Evolutionary conservation across 1,140 invertebrate genomes (phyloP), one percentile per base, ranked within the genome.

Genomic region (Drosophila sturtevanti): DNA sequence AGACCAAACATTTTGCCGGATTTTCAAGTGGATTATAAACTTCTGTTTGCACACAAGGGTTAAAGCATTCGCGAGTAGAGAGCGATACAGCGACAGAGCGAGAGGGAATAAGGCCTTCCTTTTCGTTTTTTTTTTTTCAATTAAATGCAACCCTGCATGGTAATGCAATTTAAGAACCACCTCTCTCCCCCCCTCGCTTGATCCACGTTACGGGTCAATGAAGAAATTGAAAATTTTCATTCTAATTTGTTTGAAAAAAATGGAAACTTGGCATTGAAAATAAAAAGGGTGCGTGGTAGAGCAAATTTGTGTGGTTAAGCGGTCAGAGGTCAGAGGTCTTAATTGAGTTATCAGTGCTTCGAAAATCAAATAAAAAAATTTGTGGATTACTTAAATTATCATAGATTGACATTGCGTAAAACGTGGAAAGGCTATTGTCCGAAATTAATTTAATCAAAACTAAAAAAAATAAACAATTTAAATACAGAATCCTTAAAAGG

Each of bases 91-190:
- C 2, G 7, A 44, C 7, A 21, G 41, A 48, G 41, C 2, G 16
- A 11, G 41, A 11, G 41, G 1, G 41, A 44, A 24, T 2, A 4
- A 24, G 27, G 1, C 27, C 27, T 31, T 31, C 27, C 27, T 4
- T 4, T 4, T n/a, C n/a, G n/a, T n/a, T 1, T 14, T 16, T 16
- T 4, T 48, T 48, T 21, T 44, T 48, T 48, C 16, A 48, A 48
- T 48, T 48, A 48, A 48, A 48, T 21, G 41, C 41, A 48, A 48
- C 41, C 41, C 41, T 48, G 41, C 16, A 48, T 10, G 41, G 9
- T 48, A 48, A 48, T 48, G 16, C 41, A 48, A 48, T 48, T 48
- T 48, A 48, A 48, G 12, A 6, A 24, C 24, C 7, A 6, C 3
- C 41, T n/a, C n/a, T n/a, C n/a, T n/a, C 16, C 41, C 7, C 1